A percentile compares a stretch with the other conserved stretches of the same genome.
Conservation (phyloP, 2,888 invertebrate species). For the Macaria notata region DNA sequence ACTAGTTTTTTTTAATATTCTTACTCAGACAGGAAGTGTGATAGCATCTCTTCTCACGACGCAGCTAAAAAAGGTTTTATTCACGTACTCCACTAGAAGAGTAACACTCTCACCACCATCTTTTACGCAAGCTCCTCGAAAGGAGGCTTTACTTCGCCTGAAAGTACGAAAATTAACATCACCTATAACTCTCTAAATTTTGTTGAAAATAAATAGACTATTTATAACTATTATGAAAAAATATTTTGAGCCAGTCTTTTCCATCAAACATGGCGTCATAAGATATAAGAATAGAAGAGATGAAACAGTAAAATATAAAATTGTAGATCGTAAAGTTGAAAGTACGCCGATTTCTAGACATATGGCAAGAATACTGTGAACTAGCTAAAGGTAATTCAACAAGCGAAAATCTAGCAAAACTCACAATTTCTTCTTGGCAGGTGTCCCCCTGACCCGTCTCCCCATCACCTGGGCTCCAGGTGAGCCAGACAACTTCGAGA, state of each 20-base stretch:
- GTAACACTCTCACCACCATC: slow-evolving; percentile 15
- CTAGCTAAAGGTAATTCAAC: too few relatives aligned
- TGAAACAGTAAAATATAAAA: too few relatives aligned
- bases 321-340: too few relatives aligned
- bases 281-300: too few relatives aligned
- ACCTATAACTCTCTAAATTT: slow-evolving; percentile 4
- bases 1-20: not conserved
- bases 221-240: too few relatives aligned
- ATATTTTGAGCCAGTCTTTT: too few relatives aligned
- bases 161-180: slow-evolving; percentile 30
- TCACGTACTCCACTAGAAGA: not conserved
- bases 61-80: not conserved
- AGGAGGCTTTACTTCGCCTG: slow-evolving; percentile 40
- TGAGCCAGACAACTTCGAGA: slow-evolving; percentile 14
- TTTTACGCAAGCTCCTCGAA: slow-evolving; percentile 39
- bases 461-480: slow-evolving; percentile 15
- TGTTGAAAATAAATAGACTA: too few relatives aligned
- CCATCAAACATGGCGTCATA: too few relatives aligned
- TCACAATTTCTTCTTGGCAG: too few relatives aligned
- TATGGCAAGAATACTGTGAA: too few relatives aligned
- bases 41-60: not conserved
- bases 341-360: too few relatives aligned
- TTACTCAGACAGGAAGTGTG: not conserved
- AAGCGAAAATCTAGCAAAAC: too few relatives aligned
- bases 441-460: slow-evolving; percentile 14